phyloP scores from a whole-genome alignment of 2,888 invertebrate genomes.

The Lepidochitona cinerea region DNA sequence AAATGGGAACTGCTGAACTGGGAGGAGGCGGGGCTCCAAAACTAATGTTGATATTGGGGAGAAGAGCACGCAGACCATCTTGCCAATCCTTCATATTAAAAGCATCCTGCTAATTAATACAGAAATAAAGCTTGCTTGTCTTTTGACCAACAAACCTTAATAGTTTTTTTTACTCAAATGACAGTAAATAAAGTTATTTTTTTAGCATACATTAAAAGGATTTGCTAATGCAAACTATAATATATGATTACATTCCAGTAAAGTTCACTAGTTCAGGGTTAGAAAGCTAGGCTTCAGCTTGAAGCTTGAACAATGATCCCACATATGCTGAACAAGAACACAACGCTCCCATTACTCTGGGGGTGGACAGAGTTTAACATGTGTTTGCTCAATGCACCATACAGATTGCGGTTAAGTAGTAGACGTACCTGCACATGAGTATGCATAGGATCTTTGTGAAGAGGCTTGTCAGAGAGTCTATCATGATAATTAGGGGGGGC shows the following conservation, averaged over 20 bases:
- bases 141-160: too few relatives aligned
- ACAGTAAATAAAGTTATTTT: too few relatives aligned
- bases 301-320: too few relatives aligned
- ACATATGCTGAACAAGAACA: too few relatives aligned
- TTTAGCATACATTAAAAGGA: background rate
- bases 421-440: constrained; percentile 31
- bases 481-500: constrained; percentile 38
- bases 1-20: constrained; percentile 21
- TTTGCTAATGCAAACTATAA: background rate
- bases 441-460: constrained; percentile 35
- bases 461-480: constrained; percentile 39
- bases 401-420: too few relatives aligned
- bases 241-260: too few relatives aligned
- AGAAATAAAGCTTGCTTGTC: background rate
- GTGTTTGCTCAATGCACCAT: too few relatives aligned
- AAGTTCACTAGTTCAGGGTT: too few relatives aligned
- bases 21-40: constrained; percentile 59
- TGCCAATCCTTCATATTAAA: constrained; percentile 74
- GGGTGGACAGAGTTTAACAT: too few relatives aligned
- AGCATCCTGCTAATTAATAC: constrained; percentile 43
- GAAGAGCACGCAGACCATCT: constrained; percentile 71
- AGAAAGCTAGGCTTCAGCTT: too few relatives aligned
- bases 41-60: constrained; percentile 72
- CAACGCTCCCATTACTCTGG: too few relatives aligned
- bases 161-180: too few relatives aligned